These are phyloP conservation scores for Hapalemur alaotrensis DNA, from an alignment of 2,797 vertebrate species.

Conservation along the genomic window DNA sequence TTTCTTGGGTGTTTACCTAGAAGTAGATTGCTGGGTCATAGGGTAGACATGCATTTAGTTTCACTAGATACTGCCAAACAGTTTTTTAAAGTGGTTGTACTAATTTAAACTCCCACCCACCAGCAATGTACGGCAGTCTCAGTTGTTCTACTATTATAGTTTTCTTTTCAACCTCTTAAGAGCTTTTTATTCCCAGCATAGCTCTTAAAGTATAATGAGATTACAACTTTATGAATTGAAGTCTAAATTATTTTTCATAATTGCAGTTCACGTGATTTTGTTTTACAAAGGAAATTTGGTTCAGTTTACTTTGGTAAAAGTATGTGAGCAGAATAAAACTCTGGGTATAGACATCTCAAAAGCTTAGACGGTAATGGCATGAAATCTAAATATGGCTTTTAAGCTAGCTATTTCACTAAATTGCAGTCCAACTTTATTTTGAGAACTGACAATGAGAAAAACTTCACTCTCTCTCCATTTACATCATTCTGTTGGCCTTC, in stretches of 20 bases:
- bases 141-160: neutral
- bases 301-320: constrained; percentile 1
- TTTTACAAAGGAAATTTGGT: neutral
- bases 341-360: neutral
- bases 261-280: neutral
- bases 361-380: neutral
- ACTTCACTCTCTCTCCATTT: neutral
- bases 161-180: neutral
- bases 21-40: neutral
- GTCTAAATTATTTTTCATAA: constrained; percentile 49
- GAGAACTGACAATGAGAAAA: neutral
- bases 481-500: neutral
- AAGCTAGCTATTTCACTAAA: neutral
- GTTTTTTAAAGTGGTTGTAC: neutral
- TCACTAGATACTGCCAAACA: neutral
- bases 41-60: neutral
- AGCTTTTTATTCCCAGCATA: neutral
- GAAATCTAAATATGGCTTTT: neutral
- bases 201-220: neutral
- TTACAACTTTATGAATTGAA: constrained; percentile 3
- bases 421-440: neutral
- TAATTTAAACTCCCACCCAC: neutral
- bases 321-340: neutral
- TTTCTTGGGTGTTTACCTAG: neutral
- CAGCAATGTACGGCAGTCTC: neutral